A percentile compares a stretch with the other conserved stretches of the same genome.
phyloP scores from a whole-genome alignment of 2,888 invertebrate genomes.

The Oxystoma pomonae region DNA sequence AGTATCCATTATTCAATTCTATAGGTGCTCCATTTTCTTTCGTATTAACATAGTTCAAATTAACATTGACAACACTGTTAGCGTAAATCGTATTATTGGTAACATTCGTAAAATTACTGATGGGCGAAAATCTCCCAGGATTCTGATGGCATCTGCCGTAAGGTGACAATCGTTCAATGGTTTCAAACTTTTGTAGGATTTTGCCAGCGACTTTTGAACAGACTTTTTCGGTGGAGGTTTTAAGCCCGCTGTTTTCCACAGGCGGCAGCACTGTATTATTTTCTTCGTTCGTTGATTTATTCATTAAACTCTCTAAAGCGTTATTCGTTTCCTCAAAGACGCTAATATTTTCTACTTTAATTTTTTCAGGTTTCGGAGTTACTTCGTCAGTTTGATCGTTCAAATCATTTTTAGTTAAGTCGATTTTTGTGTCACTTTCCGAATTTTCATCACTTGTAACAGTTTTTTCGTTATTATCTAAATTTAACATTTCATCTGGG shows the following conservation, averaged over 20 bases:
- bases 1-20: constrained; percentile 32
- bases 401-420: background rate
- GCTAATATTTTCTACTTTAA: background rate
- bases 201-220: background rate
- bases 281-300: background rate
- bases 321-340: background rate
- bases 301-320: background rate
- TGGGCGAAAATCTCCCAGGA: background rate
- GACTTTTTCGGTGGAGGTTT: background rate
- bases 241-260: background rate
- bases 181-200: background rate
- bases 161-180: background rate
- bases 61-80: constrained; percentile 19
- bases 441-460: background rate
- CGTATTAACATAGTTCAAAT: constrained; percentile 19
- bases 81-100: constrained; percentile 21
- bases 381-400: background rate
- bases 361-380: background rate
- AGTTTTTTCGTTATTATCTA: background rate
- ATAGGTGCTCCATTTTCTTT: constrained; percentile 28
- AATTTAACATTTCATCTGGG: background rate
- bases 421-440: background rate
- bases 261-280: background rate
- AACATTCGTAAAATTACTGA: background rate
- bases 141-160: background rate